phyloP scores from a whole-genome alignment of 23 tunicate genomes.

The Corella eumyota region DNA sequence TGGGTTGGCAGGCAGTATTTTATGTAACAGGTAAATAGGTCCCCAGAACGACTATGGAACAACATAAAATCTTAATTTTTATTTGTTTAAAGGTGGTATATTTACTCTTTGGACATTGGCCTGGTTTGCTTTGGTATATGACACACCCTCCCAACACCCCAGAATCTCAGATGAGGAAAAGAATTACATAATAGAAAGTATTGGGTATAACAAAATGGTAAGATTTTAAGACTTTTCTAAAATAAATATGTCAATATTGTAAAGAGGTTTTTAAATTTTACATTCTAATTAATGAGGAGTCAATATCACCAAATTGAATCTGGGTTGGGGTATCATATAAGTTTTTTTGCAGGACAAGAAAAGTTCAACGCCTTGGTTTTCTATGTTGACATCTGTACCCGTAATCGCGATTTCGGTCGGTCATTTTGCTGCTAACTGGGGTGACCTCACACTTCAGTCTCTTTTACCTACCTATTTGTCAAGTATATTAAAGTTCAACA shows the following conservation, averaged over 20 bases:
- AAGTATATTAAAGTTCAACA: slow-evolving; percentile 51
- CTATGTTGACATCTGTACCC: slow-evolving; percentile 79
- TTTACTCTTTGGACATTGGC: slow-evolving; percentile 37
- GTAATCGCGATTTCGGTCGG: slow-evolving; percentile 55
- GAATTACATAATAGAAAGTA: slow-evolving; percentile 53
- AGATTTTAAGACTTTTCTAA: no score
- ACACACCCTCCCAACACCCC: slow-evolving; percentile 78
- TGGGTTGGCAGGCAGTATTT: slow-evolving; percentile 78
- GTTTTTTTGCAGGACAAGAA: slow-evolving; percentile 28
- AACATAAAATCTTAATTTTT: no score
- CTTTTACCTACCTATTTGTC: slow-evolving; percentile 88
- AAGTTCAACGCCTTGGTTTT: slow-evolving; percentile 55
- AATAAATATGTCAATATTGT: no score
- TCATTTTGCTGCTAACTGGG: slow-evolving; percentile 96
- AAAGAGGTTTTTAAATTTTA: no score
- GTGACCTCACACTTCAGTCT: slow-evolving; percentile 67
- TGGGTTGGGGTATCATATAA: no score
- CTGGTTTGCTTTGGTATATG: slow-evolving; percentile 55
- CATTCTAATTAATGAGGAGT: no score
- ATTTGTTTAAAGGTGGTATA: slow-evolving; percentile 25
- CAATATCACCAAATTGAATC: no score
- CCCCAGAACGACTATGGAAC: no score
- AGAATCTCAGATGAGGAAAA: slow-evolving; percentile 83
- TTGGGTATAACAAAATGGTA: slow-evolving; percentile 21
- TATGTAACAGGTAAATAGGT: slow-evolving; percentile 88